These are phyloP conservation scores for Tringa solitaria DNA, from an alignment of 2,113 vertebrate species.

Conservation along the genomic window DNA sequence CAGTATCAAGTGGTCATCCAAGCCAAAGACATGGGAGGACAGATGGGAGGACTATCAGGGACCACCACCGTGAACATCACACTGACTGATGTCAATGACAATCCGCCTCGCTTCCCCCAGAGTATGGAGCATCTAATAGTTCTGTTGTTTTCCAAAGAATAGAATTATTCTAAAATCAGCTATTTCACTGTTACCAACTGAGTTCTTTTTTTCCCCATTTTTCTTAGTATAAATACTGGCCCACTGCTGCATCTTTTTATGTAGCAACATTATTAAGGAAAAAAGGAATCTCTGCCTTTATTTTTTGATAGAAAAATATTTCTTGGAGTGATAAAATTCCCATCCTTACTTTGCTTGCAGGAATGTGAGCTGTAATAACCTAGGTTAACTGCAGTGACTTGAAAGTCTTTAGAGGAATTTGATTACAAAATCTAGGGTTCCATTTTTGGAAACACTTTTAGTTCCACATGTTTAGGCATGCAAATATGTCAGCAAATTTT, in stretches of 20 bases:
- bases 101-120: slow-evolving; percentile 94
- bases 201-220: background rate
- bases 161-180: background rate
- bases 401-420: background rate
- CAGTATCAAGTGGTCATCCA: slow-evolving; percentile 98
- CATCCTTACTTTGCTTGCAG: background rate
- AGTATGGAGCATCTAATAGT: slow-evolving; percentile 77
- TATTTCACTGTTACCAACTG: background rate
- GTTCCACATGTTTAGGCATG: background rate
- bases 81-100: slow-evolving; percentile 92
- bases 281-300: background rate
- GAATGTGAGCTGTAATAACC: background rate
- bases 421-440: background rate
- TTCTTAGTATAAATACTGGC: background rate
- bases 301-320: background rate
- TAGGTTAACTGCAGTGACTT: background rate
- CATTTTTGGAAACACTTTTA: background rate
- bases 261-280: background rate
- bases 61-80: slow-evolving; percentile 96
- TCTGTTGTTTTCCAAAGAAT: background rate
- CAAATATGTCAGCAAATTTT: background rate
- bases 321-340: background rate
- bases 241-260: background rate
- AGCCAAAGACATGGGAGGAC: slow-evolving; percentile 98
- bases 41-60: slow-evolving; percentile 95